Percentiles rank a stretch among this genome's conserved stretches.
These are phyloP conservation scores for Zaprionus inermis DNA, from an alignment of 1,140 invertebrate species.

Conservation along the genomic window DNA sequence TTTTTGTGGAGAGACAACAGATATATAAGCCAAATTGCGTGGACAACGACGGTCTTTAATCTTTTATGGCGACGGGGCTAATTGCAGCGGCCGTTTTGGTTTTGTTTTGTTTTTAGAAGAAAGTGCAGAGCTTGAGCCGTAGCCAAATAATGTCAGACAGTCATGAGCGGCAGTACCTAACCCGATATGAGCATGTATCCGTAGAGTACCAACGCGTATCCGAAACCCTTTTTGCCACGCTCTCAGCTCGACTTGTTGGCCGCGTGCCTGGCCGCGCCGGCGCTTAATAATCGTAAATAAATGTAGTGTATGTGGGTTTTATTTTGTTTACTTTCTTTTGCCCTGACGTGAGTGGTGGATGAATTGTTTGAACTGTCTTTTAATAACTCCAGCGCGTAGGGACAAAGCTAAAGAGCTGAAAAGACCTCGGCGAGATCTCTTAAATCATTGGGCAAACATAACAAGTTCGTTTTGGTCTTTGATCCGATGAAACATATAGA, in stretches of 20 bases:
- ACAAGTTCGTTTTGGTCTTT: constrained; percentile 44
- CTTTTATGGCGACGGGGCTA: constrained; percentile 70
- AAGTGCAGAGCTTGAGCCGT: constrained; percentile 68
- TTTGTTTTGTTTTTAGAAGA: constrained; percentile 67
- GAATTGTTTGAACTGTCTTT: constrained; percentile 28
- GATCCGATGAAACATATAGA: constrained; percentile 74
- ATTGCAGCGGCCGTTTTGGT: constrained; percentile 53
- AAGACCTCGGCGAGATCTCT: too few species aligned
- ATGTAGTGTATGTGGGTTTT: constrained; percentile 50
- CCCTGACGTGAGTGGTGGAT: constrained; percentile 44
- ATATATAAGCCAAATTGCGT: constrained; percentile 64
- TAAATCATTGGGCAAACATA: constrained; percentile 59
- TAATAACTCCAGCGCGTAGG: constrained; percentile 63
- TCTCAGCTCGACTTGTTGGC: constrained; percentile 22
- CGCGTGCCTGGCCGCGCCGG: constrained; percentile 64
- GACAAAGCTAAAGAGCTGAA: constrained; percentile 28
- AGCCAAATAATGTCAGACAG: constrained; percentile 64
- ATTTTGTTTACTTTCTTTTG: constrained; percentile 78
- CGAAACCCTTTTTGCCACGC: constrained; percentile 61
- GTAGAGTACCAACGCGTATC: too few species aligned
- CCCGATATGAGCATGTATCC: neutral
- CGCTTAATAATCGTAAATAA: constrained; percentile 68
- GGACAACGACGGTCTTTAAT: constrained; percentile 52
- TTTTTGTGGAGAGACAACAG: neutral
- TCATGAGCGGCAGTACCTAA: constrained; percentile 1